Evolutionary conservation across 1,140 invertebrate genomes (phyloP), one percentile per base, ranked within the genome.

Genomic region (Cataglyphis hispanica): DNA sequence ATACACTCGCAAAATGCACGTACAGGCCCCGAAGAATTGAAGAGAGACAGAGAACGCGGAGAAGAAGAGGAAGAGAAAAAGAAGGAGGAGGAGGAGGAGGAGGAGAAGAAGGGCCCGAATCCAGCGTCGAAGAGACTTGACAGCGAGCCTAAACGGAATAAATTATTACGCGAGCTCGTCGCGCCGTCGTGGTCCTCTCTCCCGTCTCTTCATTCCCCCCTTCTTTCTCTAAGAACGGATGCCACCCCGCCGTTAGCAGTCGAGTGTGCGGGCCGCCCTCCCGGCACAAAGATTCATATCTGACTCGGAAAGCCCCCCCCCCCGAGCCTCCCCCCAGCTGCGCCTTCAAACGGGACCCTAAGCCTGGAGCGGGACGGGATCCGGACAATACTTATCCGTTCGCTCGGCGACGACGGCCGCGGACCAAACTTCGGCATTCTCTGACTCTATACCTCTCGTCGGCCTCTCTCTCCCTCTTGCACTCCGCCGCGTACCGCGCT

Each of bases 381-480:
- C 84, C 75, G 88, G 93, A 90, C 94, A 94, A 94, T 92, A 94
- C 67, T 93, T 93, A 58, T 89, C 46, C 93, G 19, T 75, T 66
- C 78, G 86, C 89, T 91, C 89, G 86, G 66, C 88, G 80, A 43
- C 85, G 67, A 58, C 66, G 56, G 58, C 31, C 60, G 22, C 72
- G 89, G 93, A 94, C 94, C 40, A 93, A 91, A 94, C 90, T 94
- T 94, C 93, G 94, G 93, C 94, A 93, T 93, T 91, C 85, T 88
- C 58, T 84, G 75, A 86, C 78, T 84, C 74, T 66, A 75, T 61
- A 46, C 43, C 85, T 85, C 86, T 58, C 72, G 58, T 85, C 75
- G 34, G 34, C 76, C 80, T 89, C 86, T 87, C 77, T 86, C 84
- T 76, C n/a, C n/a, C 31, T 66, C 40, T 77, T 87, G 40, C 80